Base-by-base conservation (phyloP, 2,888 invertebrate genomes). In the Lasius fuliginosus region DNA sequence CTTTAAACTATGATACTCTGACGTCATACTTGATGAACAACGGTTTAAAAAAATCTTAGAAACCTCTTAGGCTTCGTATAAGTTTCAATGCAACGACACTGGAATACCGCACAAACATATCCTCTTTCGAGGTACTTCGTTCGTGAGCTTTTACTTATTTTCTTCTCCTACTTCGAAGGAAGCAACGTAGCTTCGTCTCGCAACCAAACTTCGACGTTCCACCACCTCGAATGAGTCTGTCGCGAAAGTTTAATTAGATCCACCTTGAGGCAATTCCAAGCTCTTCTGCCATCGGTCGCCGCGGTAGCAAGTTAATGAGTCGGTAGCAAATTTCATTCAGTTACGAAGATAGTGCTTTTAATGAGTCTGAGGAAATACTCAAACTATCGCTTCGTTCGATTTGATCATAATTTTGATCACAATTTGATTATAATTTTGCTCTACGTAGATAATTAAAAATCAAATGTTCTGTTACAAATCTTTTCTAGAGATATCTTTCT, bases 241-340 rank as follows among this genome's bases (percentile, higher is more conserved):
- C 65, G 85, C 85, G 87, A 90, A 90, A 90, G 90, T 90, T 87
- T 90, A 90, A 90, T 90, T 90, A 90, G 67, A 81, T 73, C 82
- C 53, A 82, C 84, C 82, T 85, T 88, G 74, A 86, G 84, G 86
- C 88, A 87, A 83, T 88, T 83, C 82, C 76, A 82, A 53, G 49
- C 82, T n/a, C 40, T 75, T 64, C 73, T 81, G 58, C 73, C 60
- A 81, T 81, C 73, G 60, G 60, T 81, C 46, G 79, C 27, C 46
- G 56, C 60, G 46, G 60, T 73, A 73, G 73, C 60, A 60, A 73
- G 79, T 81, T 81, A 81, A 81, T 73, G 79, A 81, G 60, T 81
- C 73, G 73, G 60, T 81, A 81, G 46, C 73, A 81, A 81, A 81
- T 81, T 81, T 81, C 46, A 73, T 81, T 81, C 27, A 60, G 60